Evolutionary conservation across 2,113 vertebrate genomes (phyloP).

Genomic region (Lynx canadensis): DNA sequence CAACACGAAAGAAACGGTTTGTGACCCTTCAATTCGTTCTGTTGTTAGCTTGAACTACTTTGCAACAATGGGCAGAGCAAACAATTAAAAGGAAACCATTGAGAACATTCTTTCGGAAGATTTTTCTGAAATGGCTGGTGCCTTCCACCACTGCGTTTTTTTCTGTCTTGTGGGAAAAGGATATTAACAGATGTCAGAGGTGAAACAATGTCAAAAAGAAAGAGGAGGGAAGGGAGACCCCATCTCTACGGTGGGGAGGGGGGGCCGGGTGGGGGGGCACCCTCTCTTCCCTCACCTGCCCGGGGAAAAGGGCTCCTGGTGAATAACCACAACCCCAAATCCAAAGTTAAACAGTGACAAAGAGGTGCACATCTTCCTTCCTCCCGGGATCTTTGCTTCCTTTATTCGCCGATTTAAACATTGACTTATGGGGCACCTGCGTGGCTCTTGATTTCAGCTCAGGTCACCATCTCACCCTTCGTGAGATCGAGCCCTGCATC

Average conservation of each 20-base stretch:
- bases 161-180: background rate
- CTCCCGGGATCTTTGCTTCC: background rate
- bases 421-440: no score
- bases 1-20: background rate
- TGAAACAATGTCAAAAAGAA: background rate
- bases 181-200: background rate
- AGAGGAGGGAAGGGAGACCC: background rate
- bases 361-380: no score
- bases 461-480: no score
- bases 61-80: background rate
- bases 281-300: no score
- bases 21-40: background rate
- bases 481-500: no score
- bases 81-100: background rate
- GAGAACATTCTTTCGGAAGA: background rate
- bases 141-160: background rate
- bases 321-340: background rate
- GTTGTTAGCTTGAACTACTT: background rate
- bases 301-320: background rate
- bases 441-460: no score
- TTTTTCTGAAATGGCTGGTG: background rate
- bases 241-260: rapidly evolving
- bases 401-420: background rate
- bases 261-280: rapidly evolving
- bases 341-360: background rate